Evolutionary conservation across 2,797 vertebrate species (phyloP).

Genomic region (Pelodytes ibericus): DNA sequence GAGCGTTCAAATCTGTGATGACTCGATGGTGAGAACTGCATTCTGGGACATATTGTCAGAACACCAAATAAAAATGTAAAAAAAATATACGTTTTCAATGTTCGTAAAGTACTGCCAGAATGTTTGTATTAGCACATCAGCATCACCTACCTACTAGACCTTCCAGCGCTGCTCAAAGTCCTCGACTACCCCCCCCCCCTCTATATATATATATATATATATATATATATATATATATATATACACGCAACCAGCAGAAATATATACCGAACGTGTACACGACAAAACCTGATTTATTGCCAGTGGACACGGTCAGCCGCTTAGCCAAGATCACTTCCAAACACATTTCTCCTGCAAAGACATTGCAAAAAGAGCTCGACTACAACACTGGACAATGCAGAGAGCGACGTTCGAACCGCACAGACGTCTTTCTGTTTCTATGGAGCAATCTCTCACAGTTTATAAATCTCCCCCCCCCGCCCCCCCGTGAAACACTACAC

Average conservation of each 20-base stretch:
- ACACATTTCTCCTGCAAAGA: slow-evolving; percentile 9
- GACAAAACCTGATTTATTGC: neutral
- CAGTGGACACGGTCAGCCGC: slow-evolving; percentile 6
- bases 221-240: too few relatives aligned
- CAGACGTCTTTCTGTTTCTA: slow-evolving; percentile 50
- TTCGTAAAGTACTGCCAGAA: too few relatives aligned
- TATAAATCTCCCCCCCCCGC: slow-evolving; percentile 51
- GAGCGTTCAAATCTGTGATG: too few relatives aligned
- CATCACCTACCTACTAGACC: too few relatives aligned
- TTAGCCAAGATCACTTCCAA: slow-evolving; percentile 23
- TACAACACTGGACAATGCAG: slow-evolving; percentile 29
- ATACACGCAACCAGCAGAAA: neutral
- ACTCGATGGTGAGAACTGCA: too few relatives aligned
- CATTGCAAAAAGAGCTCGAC: slow-evolving; percentile 1
- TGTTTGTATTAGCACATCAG: too few relatives aligned
- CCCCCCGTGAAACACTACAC: slow-evolving; percentile 45
- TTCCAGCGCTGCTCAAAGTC: too few relatives aligned
- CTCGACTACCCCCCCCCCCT: too few relatives aligned
- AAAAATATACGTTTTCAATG: too few relatives aligned
- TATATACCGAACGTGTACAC: neutral
- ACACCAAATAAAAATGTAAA: too few relatives aligned
- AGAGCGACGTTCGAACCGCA: slow-evolving; percentile 40
- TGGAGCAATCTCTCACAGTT: slow-evolving; percentile 51
- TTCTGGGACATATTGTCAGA: too few relatives aligned
- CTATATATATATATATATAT: too few relatives aligned